Conservation (phyloP, 2,797 vertebrate species). For the Rhinella marina region DNA sequence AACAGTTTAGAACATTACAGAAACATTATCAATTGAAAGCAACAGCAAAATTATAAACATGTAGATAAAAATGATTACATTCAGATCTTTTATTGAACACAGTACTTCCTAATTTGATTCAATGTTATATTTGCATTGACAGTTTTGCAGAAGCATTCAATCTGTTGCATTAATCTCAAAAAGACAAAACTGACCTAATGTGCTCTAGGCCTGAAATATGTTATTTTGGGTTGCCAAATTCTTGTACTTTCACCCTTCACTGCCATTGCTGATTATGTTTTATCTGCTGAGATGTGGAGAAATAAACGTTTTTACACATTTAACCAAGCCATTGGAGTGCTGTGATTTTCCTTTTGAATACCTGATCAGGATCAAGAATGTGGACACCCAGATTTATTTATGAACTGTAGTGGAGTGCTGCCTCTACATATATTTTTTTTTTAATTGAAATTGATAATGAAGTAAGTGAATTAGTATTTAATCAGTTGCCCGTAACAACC, state of each 20-base stretch:
- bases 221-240: constrained; percentile 30
- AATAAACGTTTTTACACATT: too few species aligned
- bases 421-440: too few species aligned
- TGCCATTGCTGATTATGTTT: constrained; percentile 9
- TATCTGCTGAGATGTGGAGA: background rate
- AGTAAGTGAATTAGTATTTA: too few species aligned
- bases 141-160: constrained; percentile 27
- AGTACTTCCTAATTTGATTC: background rate
- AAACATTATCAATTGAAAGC: background rate
- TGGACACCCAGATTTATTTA: too few species aligned
- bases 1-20: background rate
- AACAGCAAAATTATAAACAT: background rate
- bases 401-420: too few species aligned
- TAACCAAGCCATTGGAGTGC: too few species aligned
- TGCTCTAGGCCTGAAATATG: constrained; percentile 44
- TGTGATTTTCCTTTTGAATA: too few species aligned
- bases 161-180: constrained; percentile 46
- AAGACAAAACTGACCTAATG: constrained; percentile 38
- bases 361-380: too few species aligned
- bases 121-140: background rate
- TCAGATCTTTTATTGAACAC: background rate
- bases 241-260: background rate
- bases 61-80: background rate
- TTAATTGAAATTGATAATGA: too few species aligned
- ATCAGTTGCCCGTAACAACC: too few species aligned